Evolutionary conservation across 2,888 invertebrate species (phyloP).

Genomic region (Harpagoxenus sublaevis): DNA sequence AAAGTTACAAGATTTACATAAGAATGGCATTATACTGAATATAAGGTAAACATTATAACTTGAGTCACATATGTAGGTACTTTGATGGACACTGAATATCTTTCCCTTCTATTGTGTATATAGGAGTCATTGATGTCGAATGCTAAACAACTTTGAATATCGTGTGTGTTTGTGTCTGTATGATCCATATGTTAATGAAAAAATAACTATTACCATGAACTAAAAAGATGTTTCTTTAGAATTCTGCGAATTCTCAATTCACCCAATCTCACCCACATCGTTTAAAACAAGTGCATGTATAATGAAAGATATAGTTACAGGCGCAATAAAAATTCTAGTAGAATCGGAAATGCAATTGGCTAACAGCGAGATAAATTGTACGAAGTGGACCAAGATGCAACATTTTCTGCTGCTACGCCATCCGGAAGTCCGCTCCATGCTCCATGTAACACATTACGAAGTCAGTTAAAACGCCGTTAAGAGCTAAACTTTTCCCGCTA

Average conservation of each 20-base stretch:
- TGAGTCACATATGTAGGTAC: background rate
- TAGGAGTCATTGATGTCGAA: background rate
- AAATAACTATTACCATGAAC: background rate
- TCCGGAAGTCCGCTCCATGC: constrained; percentile 1
- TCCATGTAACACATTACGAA: constrained; percentile 17
- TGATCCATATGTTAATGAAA: background rate
- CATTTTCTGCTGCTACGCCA: background rate
- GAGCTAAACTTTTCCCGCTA: constrained; percentile 8
- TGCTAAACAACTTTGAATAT: background rate
- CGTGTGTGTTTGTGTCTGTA: background rate
- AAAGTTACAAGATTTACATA: background rate
- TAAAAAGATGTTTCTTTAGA: background rate
- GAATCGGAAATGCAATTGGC: constrained; percentile 8
- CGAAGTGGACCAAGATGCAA: constrained; percentile 4
- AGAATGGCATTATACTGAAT: background rate
- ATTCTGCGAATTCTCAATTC: background rate
- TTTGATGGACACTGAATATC: background rate
- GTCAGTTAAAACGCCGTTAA: constrained; percentile 42
- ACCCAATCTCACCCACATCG: background rate
- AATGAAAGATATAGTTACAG: background rate
- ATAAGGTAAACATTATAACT: background rate
- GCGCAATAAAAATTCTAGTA: background rate
- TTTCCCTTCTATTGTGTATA: background rate
- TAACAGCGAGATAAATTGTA: constrained; percentile 24
- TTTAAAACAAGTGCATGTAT: background rate